Conservation (phyloP, 2,797 vertebrate species). For the Peromyscus melanophrys region DNA sequence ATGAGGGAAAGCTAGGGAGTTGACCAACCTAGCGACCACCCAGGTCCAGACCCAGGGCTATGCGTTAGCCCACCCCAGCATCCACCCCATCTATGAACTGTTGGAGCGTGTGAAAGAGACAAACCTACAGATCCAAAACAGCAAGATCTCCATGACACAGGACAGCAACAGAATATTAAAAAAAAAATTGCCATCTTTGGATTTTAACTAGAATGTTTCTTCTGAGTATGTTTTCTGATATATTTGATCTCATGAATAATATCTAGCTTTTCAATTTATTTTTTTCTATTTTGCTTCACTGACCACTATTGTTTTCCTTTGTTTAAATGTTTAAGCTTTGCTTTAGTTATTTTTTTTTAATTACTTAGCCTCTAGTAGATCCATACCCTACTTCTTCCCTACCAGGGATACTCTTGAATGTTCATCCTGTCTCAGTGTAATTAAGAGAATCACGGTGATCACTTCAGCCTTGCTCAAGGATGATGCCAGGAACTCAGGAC, state of each 20-base stretch:
- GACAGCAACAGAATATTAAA: not conserved
- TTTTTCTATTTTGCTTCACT: not conserved
- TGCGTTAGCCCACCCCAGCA: not conserved
- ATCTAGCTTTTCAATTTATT: not conserved
- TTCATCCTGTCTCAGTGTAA: not conserved
- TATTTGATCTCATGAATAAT: not conserved
- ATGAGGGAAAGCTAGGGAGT: not conserved
- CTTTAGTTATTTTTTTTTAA: not conserved
- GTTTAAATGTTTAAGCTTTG: not conserved
- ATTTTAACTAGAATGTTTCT: slow-evolving; percentile 4
- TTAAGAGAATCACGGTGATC: not conserved
- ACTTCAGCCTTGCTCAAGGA: not conserved
- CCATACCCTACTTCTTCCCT: not conserved
- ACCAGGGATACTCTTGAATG: not conserved
- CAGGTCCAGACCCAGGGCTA: not conserved
- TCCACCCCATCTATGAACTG: not conserved
- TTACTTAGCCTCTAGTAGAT: not conserved
- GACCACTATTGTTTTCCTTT: not conserved
- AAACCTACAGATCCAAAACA: not conserved
- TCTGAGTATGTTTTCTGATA: not conserved
- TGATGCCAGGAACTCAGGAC: not conserved
- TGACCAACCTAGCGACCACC: not conserved
- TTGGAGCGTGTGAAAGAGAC: not conserved
- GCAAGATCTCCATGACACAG: not conserved
- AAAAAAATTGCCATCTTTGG: not conserved